These are phyloP conservation scores for Brachionus asplanchnoidis DNA, from an alignment of 1,140 invertebrate genomes.

Conservation along the genomic window DNA sequence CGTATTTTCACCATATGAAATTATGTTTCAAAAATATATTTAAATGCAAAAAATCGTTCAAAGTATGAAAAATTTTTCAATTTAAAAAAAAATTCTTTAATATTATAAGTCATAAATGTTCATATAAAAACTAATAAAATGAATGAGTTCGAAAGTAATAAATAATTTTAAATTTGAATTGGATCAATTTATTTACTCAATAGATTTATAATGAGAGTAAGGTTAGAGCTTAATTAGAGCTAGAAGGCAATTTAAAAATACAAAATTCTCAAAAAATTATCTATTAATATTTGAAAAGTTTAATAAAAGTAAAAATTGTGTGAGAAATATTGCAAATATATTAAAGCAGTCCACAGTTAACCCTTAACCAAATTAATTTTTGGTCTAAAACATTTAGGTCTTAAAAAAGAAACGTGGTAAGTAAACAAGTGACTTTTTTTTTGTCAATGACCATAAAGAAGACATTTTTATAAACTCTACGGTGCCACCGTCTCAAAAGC, in stretches of 20 bases:
- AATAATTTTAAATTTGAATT: not conserved
- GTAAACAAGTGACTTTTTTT: not conserved
- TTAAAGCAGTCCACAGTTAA: no score
- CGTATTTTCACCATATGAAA: not conserved
- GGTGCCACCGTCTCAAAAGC: not conserved
- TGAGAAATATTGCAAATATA: no score
- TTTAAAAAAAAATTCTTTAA: not conserved
- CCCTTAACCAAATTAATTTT: no score
- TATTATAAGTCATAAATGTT: not conserved
- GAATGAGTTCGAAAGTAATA: not conserved
- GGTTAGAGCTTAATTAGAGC: not conserved
- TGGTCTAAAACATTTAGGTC: no score
- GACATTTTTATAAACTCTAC: not conserved
- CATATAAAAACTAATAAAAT: not conserved
- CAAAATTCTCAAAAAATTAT: no score
- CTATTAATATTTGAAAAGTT: no score
- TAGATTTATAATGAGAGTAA: not conserved
- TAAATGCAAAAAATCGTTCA: not conserved
- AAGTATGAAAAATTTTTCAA: not conserved
- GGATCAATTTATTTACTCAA: not conserved
- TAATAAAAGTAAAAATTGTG: no score
- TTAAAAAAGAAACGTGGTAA: not conserved
- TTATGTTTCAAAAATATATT: not conserved
- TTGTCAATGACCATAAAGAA: not conserved
- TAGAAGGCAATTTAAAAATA: not conserved